Base-by-base conservation (phyloP, 2,888 invertebrate species). In the Apotomis capreana region DNA sequence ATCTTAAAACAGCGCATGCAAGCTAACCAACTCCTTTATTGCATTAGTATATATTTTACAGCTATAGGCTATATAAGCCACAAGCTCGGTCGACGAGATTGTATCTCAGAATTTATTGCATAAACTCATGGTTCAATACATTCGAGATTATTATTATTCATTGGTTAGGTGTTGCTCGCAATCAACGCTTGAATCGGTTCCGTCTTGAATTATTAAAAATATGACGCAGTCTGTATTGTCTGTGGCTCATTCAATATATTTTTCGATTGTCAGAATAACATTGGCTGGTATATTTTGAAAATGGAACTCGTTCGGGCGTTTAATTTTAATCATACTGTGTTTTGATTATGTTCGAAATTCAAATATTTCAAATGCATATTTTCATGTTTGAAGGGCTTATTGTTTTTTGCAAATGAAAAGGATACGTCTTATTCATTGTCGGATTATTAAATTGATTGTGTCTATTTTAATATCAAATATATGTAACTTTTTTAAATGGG, bases 31-130 rank as follows among this genome's bases (percentile, higher is more conserved):
- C 13, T 60, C 65, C 64, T 64, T 64, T 65, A 65, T 57, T 55
- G 26, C 64, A 46, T 57, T 63, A 57, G 57, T 57, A 62, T 15
- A n/a, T 26, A 49, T n/a, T 65, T 46, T 65, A 55, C 15, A 54
- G 54, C 65, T 44, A 64, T 13, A 54, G 13, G 61, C 51, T 63
- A 52, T 44, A 65, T 65, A 65, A 65, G 46, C 55, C 65, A 26
- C 64, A 55, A 13, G 65, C 65, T 44, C 65, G 55, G 55, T 55
- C 54, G 54, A 49, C 60, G 15, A 49, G 74, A 74, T 72, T 57
- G 54, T 74, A 74, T 74, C 74, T 57, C 51, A 67, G 61, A 67
- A 72, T 74, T 74, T 72, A 74, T 74, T 62, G 74, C 74, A 68
- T 64, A 62, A 67, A 69, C 64, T 65, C 69, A 72, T 59, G 69